A percentile compares a stretch with the other conserved stretches of the same genome.
phyloP scores from a whole-genome alignment of 2,797 vertebrate species.

The Peromyscus aztecus region DNA sequence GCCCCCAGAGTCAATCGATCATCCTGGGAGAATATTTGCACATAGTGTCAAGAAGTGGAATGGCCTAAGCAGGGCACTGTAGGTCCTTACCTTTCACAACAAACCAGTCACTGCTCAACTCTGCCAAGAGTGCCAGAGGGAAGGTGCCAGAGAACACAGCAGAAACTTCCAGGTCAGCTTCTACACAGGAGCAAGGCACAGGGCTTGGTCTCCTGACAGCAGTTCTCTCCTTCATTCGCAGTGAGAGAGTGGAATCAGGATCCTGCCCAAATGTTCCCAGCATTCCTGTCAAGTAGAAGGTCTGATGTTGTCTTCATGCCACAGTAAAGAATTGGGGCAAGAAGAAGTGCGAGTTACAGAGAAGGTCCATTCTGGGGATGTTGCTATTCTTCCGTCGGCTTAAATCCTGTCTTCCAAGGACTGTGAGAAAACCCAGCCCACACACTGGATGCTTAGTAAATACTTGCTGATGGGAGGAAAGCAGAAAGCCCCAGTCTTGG shows the following conservation, averaged over 20 bases:
- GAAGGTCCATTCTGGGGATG: neutral
- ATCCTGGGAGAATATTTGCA: neutral
- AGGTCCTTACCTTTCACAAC: neutral
- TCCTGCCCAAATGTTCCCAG: fast-evolving
- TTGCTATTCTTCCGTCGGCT: neutral
- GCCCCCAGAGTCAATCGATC: neutral
- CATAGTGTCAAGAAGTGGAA: neutral
- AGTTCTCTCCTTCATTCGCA: neutral
- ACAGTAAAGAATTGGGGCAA: neutral
- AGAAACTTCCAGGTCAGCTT: neutral
- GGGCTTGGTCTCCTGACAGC: neutral
- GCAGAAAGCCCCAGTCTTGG: neutral
- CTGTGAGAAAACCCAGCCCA: neutral
- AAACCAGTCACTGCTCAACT: neutral
- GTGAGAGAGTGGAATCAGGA: neutral
- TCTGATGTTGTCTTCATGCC: neutral
- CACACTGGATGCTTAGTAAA: neutral
- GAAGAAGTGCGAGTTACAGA: neutral
- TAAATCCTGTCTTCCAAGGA: neutral
- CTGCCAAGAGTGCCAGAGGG: fast-evolving
- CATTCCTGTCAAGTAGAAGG: neutral
- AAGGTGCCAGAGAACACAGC: neutral
- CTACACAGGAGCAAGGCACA: no score
- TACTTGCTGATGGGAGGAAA: neutral
- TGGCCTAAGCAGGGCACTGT: neutral